These are phyloP conservation scores for Dromaius novaehollandiae DNA, from an alignment of 2,113 vertebrate species.

Conservation along the genomic window DNA sequence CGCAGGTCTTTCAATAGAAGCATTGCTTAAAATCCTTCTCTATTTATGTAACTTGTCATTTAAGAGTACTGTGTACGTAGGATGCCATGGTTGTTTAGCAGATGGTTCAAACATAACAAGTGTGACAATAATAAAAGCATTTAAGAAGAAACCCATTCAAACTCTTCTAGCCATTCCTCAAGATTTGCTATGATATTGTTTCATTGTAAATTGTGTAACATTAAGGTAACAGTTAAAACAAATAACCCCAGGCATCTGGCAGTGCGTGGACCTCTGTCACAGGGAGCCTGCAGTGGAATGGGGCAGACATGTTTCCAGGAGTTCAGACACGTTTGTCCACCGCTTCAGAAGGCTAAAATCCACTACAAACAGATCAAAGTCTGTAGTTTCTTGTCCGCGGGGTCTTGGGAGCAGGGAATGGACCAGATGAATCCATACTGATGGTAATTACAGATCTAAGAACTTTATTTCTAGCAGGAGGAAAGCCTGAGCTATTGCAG, in stretches of 20 bases:
- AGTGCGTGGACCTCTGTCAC: neutral
- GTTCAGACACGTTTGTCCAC: conserved; percentile 16
- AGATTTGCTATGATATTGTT: conserved; percentile 1
- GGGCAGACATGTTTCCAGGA: conserved; percentile 48
- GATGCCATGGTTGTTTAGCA: neutral
- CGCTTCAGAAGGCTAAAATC: conserved; percentile 49
- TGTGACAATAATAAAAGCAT: neutral
- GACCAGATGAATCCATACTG: neutral
- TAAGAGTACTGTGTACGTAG: neutral
- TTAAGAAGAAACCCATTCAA: conserved; percentile 1
- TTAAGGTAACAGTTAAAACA: conserved; percentile 67
- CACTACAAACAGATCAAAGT: conserved; percentile 22
- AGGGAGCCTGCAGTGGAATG: rapidly evolving
- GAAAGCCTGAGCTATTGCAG: neutral
- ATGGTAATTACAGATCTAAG: neutral
- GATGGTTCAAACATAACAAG: neutral
- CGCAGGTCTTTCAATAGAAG: neutral
- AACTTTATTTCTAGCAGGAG: neutral
- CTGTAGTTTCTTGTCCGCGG: neutral
- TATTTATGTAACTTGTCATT: neutral
- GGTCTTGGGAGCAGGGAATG: conserved; percentile 1
- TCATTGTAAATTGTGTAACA: conserved; percentile 28
- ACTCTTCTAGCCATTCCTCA: conserved; percentile 12
- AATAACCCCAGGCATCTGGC: conserved; percentile 55
- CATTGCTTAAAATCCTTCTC: conserved; percentile 28